Evolutionary conservation across 2,113 vertebrate genomes (phyloP).

Genomic region (Xyliphius kryptos): DNA sequence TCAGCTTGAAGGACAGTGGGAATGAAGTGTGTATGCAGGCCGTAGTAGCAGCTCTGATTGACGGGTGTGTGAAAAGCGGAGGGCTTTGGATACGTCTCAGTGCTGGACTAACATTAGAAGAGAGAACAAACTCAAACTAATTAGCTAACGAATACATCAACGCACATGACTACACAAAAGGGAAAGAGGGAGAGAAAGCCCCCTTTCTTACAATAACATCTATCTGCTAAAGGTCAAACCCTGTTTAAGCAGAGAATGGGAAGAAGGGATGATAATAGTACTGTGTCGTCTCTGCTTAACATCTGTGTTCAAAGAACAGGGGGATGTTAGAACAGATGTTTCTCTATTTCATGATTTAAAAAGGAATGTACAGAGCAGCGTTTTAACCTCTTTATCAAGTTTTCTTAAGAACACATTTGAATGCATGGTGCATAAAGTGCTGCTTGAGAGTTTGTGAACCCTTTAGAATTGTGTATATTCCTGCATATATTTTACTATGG

Average conservation of each 20-base stretch:
- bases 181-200: slow-evolving; percentile 9
- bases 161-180: slow-evolving; percentile 16
- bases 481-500: no score
- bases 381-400: not conserved
- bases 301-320: slow-evolving; percentile 22
- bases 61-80: slow-evolving; percentile 24
- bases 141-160: slow-evolving; percentile 37
- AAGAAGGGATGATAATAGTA: slow-evolving; percentile 5
- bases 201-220: slow-evolving; percentile 26
- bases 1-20: not conserved
- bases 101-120: slow-evolving; percentile 1
- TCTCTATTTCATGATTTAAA: slow-evolving; percentile 8
- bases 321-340: slow-evolving; percentile 1
- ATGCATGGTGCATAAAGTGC: no score
- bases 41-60: slow-evolving; percentile 26
- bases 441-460: no score
- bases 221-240: slow-evolving; percentile 39
- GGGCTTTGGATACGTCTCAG: not conserved
- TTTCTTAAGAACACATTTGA: no score
- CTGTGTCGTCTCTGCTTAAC: slow-evolving; percentile 14
- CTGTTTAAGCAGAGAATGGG: slow-evolving; percentile 25
- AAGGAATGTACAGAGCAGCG: not conserved
- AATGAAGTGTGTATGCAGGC: not conserved
- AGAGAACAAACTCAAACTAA: slow-evolving; percentile 31
- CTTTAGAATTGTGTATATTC: no score